phyloP scores from a whole-genome alignment of 2,888 invertebrate genomes.

The Baronia brevicornis region DNA sequence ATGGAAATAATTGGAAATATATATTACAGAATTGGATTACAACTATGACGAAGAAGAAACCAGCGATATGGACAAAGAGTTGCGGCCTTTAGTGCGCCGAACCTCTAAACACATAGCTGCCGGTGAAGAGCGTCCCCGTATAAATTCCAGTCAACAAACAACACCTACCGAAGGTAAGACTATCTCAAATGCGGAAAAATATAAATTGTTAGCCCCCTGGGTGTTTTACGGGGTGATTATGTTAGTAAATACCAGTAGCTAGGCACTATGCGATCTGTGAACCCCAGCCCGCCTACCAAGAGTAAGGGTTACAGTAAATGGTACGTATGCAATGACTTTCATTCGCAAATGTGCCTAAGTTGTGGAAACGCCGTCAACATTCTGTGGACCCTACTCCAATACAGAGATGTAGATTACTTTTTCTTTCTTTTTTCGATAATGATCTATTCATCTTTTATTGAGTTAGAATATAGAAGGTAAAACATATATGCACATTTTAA shows the following conservation, averaged over 20 bases:
- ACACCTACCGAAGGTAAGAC: constrained; percentile 65
- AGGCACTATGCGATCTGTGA: too few relatives aligned
- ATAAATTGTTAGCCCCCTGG: not conserved
- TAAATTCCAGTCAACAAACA: constrained; percentile 68
- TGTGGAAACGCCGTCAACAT: too few relatives aligned
- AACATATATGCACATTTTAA: too few relatives aligned
- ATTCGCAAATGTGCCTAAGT: too few relatives aligned
- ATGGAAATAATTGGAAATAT: not conserved
- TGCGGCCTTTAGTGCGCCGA: constrained; percentile 62
- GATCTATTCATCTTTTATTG: too few relatives aligned
- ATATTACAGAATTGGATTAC: constrained; percentile 56
- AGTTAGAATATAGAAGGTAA: too few relatives aligned
- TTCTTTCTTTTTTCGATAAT: too few relatives aligned
- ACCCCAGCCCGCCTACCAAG: too few relatives aligned
- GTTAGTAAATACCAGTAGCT: not conserved
- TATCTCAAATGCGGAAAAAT: not conserved
- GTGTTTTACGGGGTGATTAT: not conserved
- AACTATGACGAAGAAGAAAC: constrained; percentile 58
- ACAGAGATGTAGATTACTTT: too few relatives aligned
- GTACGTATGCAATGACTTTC: too few relatives aligned
- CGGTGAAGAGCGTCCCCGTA: constrained; percentile 78
- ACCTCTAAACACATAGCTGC: constrained; percentile 79
- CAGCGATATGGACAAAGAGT: constrained; percentile 52
- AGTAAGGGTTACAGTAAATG: too few relatives aligned
- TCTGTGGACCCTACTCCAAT: too few relatives aligned